These are phyloP conservation scores for Lepidurus apus DNA, from an alignment of 1,140 invertebrate genomes.

Conservation along the genomic window DNA sequence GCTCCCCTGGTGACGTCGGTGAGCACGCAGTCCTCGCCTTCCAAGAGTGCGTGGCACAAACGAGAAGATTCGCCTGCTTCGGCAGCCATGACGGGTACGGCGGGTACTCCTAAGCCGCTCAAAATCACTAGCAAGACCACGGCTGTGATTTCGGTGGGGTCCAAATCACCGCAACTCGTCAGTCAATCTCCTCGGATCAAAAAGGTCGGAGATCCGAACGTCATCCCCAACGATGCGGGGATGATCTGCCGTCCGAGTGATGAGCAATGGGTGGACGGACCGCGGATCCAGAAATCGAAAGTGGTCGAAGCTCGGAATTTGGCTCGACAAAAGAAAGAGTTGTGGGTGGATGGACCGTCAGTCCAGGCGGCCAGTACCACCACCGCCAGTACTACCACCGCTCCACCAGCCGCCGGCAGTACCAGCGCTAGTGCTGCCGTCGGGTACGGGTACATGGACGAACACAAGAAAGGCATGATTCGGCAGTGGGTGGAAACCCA, in stretches of 20 bases:
- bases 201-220: constrained; percentile 23
- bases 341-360: constrained; percentile 84
- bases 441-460: constrained; percentile 81
- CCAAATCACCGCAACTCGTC: constrained; percentile 20
- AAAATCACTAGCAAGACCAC: background rate
- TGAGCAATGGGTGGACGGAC: constrained; percentile 94
- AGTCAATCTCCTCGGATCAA: background rate
- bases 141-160: background rate
- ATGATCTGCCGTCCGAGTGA: constrained; percentile 48
- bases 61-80: constrained; percentile 25
- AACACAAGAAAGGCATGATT: constrained; percentile 86
- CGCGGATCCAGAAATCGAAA: constrained; percentile 65
- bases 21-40: background rate
- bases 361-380: constrained; percentile 42
- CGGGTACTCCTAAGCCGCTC: background rate
- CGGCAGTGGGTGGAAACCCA: constrained; percentile 89
- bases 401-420: constrained; percentile 45
- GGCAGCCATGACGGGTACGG: background rate
- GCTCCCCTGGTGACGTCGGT: background rate
- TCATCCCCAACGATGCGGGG: background rate
- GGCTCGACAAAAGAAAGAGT: constrained; percentile 74
- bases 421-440: constrained; percentile 41
- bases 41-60: background rate
- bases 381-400: constrained; percentile 46
- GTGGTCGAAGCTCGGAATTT: constrained; percentile 73